Evolutionary conservation across 2,113 vertebrate species (phyloP).

Genomic region (Baryphthengus martii): DNA sequence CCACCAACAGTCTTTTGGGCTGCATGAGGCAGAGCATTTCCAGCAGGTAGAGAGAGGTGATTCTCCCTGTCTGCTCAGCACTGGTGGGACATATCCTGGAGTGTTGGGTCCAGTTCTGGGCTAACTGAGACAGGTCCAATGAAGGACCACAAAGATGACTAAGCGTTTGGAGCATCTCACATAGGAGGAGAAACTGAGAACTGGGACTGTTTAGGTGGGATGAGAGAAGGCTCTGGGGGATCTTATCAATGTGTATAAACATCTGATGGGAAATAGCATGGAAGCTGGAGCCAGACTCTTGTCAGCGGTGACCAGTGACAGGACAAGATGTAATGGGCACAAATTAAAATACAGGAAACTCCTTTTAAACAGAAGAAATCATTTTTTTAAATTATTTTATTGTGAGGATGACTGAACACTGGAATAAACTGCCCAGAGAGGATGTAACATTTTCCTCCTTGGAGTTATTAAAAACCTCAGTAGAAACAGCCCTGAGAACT

Average conservation of each 20-base stretch:
- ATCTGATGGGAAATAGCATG: background rate
- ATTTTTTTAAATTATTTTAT: background rate
- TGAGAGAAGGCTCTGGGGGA: background rate
- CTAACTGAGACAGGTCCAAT: background rate
- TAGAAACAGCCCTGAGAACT: background rate
- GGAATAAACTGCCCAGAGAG: background rate
- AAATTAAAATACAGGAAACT: background rate
- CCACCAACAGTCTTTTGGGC: background rate
- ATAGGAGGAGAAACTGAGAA: background rate
- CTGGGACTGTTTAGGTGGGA: background rate
- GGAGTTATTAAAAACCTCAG: background rate
- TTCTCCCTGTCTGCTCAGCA: background rate
- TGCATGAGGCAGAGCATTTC: background rate
- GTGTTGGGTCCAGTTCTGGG: background rate
- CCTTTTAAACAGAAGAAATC: background rate
- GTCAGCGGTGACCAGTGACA: background rate
- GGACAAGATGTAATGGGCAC: background rate
- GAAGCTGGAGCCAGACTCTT: background rate
- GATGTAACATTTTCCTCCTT: background rate
- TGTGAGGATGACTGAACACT: too few species aligned
- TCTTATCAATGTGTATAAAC: too few species aligned
- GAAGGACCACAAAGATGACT: background rate
- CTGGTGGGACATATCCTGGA: background rate
- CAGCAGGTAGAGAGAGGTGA: background rate
- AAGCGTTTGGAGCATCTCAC: background rate